These are phyloP conservation scores for Leptinotarsa lineolata DNA, from an alignment of 1,140 invertebrate species.

Conservation along the genomic window DNA sequence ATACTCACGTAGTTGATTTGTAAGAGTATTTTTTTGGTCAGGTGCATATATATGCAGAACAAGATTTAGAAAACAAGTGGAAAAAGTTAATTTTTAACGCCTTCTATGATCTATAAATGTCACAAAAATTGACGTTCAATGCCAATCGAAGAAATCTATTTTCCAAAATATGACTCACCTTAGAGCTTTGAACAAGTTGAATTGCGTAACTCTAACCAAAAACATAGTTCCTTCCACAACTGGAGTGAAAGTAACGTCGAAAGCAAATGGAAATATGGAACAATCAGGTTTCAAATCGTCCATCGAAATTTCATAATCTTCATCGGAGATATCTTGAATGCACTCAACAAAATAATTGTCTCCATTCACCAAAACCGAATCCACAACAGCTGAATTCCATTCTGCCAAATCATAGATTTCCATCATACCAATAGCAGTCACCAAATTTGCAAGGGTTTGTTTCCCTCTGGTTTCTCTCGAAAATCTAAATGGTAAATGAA, in stretches of 20 bases:
- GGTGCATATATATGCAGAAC: no score
- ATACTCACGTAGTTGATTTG: no score
- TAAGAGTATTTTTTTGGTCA: no score
- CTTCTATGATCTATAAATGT: no score
- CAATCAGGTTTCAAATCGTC: slow-evolving; percentile 58
- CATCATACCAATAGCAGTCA: slow-evolving; percentile 62
- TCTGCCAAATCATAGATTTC: slow-evolving; percentile 62
- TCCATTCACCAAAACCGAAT: slow-evolving; percentile 63
- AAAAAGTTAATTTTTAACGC: no score
- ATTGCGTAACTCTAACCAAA: slow-evolving; percentile 59
- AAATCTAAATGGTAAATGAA: slow-evolving; percentile 31
- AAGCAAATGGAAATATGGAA: slow-evolving; percentile 61
- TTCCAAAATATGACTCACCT: slow-evolving; percentile 27
- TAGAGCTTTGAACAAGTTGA: slow-evolving; percentile 65
- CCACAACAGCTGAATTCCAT: slow-evolving; percentile 64
- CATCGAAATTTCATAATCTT: slow-evolving; percentile 61
- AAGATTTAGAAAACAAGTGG: no score
- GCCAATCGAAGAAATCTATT: no score
- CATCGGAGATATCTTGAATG: slow-evolving; percentile 55
- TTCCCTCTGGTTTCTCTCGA: slow-evolving; percentile 50
- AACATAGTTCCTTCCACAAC: slow-evolving; percentile 64
- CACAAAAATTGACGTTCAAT: no score
- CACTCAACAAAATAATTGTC: slow-evolving; percentile 61
- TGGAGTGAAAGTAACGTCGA: slow-evolving; percentile 61
- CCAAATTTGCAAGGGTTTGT: slow-evolving; percentile 59